These are phyloP conservation scores for Athrips mouffetella DNA, from an alignment of 2,888 invertebrate genomes.

Conservation along the genomic window DNA sequence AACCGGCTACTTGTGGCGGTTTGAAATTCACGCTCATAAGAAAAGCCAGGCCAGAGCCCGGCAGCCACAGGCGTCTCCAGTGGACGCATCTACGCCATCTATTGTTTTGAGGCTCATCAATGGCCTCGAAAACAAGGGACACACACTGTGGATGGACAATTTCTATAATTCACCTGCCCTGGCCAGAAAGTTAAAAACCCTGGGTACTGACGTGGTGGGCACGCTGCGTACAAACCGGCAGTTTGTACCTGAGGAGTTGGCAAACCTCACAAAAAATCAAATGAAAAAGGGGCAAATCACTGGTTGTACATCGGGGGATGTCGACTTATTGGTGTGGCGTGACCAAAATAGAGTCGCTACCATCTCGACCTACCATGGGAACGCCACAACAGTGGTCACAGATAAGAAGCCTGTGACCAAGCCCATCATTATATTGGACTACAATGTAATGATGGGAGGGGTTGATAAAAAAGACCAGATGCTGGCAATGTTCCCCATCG, in stretches of 20 bases:
- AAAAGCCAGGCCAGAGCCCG: not conserved
- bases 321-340: not conserved
- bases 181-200: not conserved
- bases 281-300: not conserved
- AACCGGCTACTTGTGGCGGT: slow-evolving; percentile 30
- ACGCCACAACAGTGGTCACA: not conserved
- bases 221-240: not conserved
- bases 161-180: not conserved
- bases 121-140: not conserved
- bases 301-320: not conserved
- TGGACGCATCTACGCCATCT: not conserved
- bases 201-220: not conserved
- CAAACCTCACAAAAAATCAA: not conserved
- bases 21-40: slow-evolving; percentile 20
- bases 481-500: slow-evolving; percentile 1
- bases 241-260: not conserved
- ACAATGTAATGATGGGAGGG: not conserved
- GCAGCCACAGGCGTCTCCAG: not conserved
- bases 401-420: not conserved
- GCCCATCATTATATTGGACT: not conserved
- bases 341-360: not conserved
- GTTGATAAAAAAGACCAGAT: slow-evolving; percentile 3
- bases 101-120: not conserved
- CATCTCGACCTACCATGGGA: not conserved
- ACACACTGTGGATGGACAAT: slow-evolving; percentile 11